A percentile compares a stretch with the other conserved stretches of the same genome.
Evolutionary conservation across 2,113 vertebrate genomes (phyloP).

Genomic region (Bucco capensis): DNA sequence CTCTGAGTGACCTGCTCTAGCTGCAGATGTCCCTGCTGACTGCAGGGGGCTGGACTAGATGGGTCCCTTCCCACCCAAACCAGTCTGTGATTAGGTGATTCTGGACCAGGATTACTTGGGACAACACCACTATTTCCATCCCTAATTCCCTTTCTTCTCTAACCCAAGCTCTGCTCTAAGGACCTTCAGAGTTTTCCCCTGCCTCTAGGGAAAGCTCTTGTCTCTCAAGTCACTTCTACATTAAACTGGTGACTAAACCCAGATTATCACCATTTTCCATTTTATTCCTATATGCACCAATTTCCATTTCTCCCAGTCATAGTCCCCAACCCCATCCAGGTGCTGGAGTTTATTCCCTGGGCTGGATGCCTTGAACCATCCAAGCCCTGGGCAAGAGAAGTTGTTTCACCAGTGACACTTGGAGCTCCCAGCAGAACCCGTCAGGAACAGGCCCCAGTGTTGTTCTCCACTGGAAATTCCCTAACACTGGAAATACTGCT

Average conservation of each 20-base stretch:
- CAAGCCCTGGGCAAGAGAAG: not conserved
- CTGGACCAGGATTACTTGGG: accelerated
- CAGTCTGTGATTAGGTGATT: too few species aligned
- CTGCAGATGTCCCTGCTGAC: too few species aligned
- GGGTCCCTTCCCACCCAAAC: too few species aligned
- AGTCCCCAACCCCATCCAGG: not conserved
- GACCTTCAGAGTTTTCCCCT: not conserved
- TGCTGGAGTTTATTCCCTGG: not conserved
- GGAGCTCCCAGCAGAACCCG: not conserved
- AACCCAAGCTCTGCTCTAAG: not conserved
- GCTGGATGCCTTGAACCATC: not conserved
- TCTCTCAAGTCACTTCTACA: not conserved
- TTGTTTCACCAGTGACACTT: not conserved
- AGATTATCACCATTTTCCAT: not conserved
- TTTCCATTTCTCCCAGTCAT: not conserved
- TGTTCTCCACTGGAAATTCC: not conserved
- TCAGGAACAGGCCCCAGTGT: not conserved
- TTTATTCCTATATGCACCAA: not conserved
- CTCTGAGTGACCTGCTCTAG: too few species aligned
- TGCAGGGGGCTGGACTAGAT: too few species aligned
- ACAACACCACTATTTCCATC: not conserved
- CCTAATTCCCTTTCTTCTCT: not conserved
- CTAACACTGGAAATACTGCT: not conserved
- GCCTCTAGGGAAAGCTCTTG: not conserved
- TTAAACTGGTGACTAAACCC: not conserved